phyloP scores from a whole-genome alignment of 2,888 invertebrate genomes.

The Drosophila pseudotalamancana region DNA sequence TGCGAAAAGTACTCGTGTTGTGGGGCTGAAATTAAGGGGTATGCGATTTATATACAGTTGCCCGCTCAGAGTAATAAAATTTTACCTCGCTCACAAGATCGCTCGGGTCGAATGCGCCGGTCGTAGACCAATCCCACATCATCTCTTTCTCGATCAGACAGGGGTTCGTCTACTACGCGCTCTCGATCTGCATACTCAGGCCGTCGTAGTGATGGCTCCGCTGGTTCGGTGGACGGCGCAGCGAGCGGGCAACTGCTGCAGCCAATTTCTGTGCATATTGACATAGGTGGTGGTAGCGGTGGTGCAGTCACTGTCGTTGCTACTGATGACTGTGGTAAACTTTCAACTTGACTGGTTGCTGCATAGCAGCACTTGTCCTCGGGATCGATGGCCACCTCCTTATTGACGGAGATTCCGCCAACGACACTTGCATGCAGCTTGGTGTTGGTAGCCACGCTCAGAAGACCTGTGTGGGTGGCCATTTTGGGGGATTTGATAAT shows the following conservation, averaged over 20 bases:
- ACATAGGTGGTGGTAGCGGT: conserved; percentile 47
- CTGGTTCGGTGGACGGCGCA: conserved; percentile 47
- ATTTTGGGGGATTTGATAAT: conserved; percentile 83
- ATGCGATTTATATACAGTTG: not conserved
- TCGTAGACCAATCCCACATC: conserved; percentile 67
- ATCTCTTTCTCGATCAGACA: conserved; percentile 64
- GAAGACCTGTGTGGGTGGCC: conserved; percentile 67
- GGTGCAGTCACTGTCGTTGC: conserved; percentile 19
- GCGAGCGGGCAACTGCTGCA: conserved; percentile 71
- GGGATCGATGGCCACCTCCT: conserved; percentile 84
- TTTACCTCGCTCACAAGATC: conserved; percentile 62
- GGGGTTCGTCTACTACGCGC: conserved; percentile 49
- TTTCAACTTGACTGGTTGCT: conserved; percentile 54
- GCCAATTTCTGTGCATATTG: conserved; percentile 74
- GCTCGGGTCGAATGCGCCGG: conserved; percentile 59
- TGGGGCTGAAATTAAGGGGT: conserved; percentile 3
- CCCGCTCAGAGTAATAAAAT: not conserved
- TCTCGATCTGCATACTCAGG: conserved; percentile 64
- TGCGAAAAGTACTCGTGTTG: conserved; percentile 66
- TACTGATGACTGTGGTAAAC: conserved; percentile 47
- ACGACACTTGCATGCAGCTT: conserved; percentile 42
- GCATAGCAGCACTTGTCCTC: conserved; percentile 80
- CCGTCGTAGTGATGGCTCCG: conserved; percentile 54
- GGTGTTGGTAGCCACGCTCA: conserved; percentile 67
- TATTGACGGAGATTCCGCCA: conserved; percentile 82